Percentiles rank a stretch among this genome's conserved stretches.
These are phyloP conservation scores for Hydriomena furcata DNA, from an alignment of 2,888 invertebrate genomes.

Conservation along the genomic window DNA sequence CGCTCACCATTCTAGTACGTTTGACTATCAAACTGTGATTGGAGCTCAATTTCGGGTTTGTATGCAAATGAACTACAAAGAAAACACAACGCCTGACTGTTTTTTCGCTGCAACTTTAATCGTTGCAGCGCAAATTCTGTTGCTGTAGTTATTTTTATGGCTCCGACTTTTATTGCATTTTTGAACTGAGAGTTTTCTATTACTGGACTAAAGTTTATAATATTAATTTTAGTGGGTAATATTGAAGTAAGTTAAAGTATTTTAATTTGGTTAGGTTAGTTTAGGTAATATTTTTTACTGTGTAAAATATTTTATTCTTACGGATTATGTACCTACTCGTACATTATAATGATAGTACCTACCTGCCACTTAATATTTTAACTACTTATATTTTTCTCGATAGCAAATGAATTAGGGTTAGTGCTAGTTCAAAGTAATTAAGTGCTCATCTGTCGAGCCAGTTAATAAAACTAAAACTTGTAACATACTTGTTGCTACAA, in stretches of 20 bases:
- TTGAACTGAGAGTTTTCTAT: no score
- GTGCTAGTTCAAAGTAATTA: neutral
- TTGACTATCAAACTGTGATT: constrained; percentile 15
- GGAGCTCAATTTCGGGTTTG: constrained; percentile 26
- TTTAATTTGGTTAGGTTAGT: no score
- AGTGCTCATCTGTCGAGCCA: neutral
- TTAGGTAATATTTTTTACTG: no score
- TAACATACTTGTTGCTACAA: constrained; percentile 26
- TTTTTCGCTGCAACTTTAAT: constrained; percentile 19
- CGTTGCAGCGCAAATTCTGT: neutral
- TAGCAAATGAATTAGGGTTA: neutral
- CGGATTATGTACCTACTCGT: no score
- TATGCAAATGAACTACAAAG: constrained; percentile 33
- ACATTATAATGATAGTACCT: no score
- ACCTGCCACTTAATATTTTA: no score
- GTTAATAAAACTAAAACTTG: neutral
- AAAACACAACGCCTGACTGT: constrained; percentile 24
- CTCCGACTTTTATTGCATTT: neutral
- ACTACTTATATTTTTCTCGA: no score
- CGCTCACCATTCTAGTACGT: neutral
- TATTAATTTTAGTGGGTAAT: no score
- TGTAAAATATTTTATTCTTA: no score
- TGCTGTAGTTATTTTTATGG: constrained; percentile 16
- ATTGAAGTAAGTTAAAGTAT: no score
- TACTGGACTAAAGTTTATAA: no score